These are phyloP conservation scores for Epicampocera succincta DNA, from an alignment of 2,888 invertebrate species.

Conservation along the genomic window DNA sequence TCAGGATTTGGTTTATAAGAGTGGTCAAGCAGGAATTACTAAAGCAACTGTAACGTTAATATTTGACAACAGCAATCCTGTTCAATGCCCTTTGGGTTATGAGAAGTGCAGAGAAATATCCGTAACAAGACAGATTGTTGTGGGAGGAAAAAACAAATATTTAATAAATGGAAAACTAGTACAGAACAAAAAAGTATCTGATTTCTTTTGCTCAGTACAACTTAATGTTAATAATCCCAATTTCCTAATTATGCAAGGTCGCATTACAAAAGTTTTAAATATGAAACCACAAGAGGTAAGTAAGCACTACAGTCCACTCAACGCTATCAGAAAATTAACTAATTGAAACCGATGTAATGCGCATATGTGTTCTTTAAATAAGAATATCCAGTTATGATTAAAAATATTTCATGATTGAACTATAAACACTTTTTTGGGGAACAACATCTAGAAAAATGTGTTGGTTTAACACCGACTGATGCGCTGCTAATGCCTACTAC, in stretches of 20 bases:
- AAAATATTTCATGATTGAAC: no score
- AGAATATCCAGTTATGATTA: no score
- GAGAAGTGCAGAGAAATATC: constrained; percentile 95
- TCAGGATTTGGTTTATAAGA: constrained; percentile 98
- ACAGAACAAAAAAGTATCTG: constrained; percentile 93
- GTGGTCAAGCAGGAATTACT: constrained; percentile 97
- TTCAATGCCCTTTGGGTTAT: constrained; percentile 94
- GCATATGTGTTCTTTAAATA: no score
- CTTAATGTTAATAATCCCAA: constrained; percentile 99
- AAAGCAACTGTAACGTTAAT: constrained; percentile 97
- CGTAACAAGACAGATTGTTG: constrained; percentile 91
- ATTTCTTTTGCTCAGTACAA: constrained; percentile 97
- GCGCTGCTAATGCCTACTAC: no score
- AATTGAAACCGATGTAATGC: no score
- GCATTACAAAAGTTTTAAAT: constrained; percentile 98
- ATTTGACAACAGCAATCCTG: constrained; percentile 94
- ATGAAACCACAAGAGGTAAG: constrained; percentile 98
- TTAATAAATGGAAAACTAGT: constrained; percentile 96
- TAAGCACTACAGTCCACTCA: no score
- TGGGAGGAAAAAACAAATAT: constrained; percentile 96
- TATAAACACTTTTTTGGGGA: no score
- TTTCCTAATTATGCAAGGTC: constrained; percentile 99
- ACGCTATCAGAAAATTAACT: no score
- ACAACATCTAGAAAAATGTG: no score
- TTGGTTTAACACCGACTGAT: no score